phyloP scores from a whole-genome alignment of 2,888 invertebrate genomes.

The Dugesia japonica region DNA sequence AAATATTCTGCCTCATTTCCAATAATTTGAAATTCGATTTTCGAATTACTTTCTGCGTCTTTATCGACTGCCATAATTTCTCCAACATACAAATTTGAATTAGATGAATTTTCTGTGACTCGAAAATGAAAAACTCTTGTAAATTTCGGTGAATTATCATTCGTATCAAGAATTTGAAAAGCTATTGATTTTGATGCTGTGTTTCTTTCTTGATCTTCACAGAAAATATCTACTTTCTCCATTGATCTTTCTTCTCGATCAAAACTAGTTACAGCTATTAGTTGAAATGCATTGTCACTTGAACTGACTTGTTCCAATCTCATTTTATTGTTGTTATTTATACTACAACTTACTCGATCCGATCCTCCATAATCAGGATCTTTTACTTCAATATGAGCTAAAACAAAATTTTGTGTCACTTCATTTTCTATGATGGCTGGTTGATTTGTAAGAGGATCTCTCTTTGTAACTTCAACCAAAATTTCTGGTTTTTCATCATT shows the following conservation, averaged over 20 bases:
- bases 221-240: conserved; percentile 6
- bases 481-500: conserved; percentile 26
- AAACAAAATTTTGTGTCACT: neutral
- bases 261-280: neutral
- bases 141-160: conserved; percentile 26
- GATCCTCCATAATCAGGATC: conserved; percentile 7
- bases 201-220: conserved; percentile 1
- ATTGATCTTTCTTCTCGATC: conserved; percentile 23
- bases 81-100: neutral
- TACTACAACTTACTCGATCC: conserved; percentile 11
- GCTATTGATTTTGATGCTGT: neutral
- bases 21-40: conserved; percentile 23
- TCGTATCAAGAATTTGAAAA: conserved; percentile 21
- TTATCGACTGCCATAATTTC: conserved; percentile 5
- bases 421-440: conserved; percentile 21
- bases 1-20: conserved; percentile 1
- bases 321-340: conserved; percentile 22
- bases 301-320: neutral
- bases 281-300: neutral
- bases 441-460: conserved; percentile 9
- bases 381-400: conserved; percentile 23
- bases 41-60: conserved; percentile 22
- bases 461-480: neutral
- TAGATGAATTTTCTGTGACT: neutral
- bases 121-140: conserved; percentile 20